Conservation (phyloP, 2,797 vertebrate species). For the Sciurus vulgaris region DNA sequence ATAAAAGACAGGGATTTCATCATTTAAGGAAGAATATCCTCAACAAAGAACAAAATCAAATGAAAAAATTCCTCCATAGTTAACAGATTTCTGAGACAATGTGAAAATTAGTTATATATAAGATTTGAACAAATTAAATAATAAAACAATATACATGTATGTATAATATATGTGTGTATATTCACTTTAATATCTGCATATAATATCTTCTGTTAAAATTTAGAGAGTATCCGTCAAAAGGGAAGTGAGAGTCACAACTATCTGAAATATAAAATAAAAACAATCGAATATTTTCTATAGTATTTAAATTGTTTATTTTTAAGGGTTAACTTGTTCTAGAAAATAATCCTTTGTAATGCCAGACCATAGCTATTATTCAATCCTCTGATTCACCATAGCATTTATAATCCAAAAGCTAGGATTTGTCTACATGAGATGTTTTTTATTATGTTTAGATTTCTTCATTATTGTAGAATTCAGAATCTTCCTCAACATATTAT, state of each 20-base stretch:
- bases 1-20: background rate
- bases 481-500: background rate
- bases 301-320: background rate
- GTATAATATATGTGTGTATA: background rate
- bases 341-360: background rate
- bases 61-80: background rate
- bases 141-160: background rate
- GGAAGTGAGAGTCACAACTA: rapidly evolving
- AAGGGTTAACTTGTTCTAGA: background rate
- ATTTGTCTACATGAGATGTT: background rate
- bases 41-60: background rate
- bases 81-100: background rate
- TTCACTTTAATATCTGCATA: too few relatives aligned
- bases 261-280: background rate
- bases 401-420: background rate
- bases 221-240: background rate
- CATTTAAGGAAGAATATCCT: background rate
- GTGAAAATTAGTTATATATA: background rate
- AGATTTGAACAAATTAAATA: background rate
- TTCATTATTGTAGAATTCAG: background rate
- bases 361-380: background rate
- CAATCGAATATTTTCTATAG: background rate
- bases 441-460: background rate
- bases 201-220: background rate
- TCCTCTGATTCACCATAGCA: background rate